Evolutionary conservation across 2,888 invertebrate species (phyloP).

Genomic region (Plagiodera versicolora): DNA sequence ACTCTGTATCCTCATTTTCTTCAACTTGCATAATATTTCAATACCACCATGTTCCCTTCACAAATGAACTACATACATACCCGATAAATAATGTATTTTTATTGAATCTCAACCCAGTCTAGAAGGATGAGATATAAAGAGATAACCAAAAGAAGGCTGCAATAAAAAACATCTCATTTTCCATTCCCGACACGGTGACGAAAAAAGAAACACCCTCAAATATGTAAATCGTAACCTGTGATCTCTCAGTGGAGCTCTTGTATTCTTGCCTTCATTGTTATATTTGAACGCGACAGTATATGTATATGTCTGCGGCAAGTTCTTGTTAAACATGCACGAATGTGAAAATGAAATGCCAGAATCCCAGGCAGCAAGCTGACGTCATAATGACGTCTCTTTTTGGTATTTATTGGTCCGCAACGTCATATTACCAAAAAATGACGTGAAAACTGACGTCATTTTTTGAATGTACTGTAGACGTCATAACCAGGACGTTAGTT

Average conservation of each 20-base stretch:
- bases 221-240: slow-evolving; percentile 23
- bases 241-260: slow-evolving; percentile 16
- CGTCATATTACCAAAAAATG: too few relatives aligned
- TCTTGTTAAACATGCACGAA: slow-evolving; percentile 11
- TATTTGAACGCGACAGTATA: slow-evolving; percentile 6
- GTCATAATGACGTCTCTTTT: too few relatives aligned
- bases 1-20: too few relatives aligned
- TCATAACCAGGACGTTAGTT: too few relatives aligned
- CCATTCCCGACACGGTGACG: neutral
- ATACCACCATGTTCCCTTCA: too few relatives aligned
- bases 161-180: slow-evolving; percentile 9
- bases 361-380: too few relatives aligned
- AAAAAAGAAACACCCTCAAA: slow-evolving; percentile 19
- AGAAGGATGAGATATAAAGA: neutral
- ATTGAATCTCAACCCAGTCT: neutral
- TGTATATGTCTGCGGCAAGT: slow-evolving; percentile 6
- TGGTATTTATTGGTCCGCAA: too few relatives aligned
- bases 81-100: neutral
- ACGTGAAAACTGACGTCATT: too few relatives aligned
- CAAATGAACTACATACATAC: too few relatives aligned
- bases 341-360: slow-evolving; percentile 1
- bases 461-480: too few relatives aligned
- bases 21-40: too few relatives aligned
- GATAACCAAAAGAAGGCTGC: neutral
- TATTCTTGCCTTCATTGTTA: slow-evolving; percentile 14